Evolutionary conservation across 2,797 vertebrate species (phyloP).

Genomic region (Phrynocephalus forsythii): DNA sequence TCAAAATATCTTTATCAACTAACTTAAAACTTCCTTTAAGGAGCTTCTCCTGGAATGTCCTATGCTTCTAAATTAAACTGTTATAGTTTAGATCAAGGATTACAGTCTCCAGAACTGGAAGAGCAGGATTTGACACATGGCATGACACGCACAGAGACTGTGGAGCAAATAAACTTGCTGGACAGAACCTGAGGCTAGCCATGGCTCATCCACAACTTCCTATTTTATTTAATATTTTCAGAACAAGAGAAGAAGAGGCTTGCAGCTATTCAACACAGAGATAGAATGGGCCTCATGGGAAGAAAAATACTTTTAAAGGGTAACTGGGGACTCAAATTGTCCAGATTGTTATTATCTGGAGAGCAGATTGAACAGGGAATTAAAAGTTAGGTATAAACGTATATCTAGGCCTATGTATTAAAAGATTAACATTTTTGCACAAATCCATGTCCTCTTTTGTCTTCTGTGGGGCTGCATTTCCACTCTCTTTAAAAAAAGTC

Average conservation of each 20-base stretch:
- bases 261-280: constrained; percentile 43
- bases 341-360: no score
- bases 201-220: neutral
- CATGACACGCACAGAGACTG: constrained; percentile 55
- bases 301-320: constrained; percentile 46
- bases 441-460: no score
- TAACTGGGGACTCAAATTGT: no score
- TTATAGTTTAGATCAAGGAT: constrained; percentile 53
- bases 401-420: no score
- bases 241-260: neutral
- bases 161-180: constrained; percentile 51
- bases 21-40: constrained; percentile 60
- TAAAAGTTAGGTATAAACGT: no score
- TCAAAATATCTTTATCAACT: constrained; percentile 37
- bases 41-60: constrained; percentile 40
- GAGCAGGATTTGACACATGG: constrained; percentile 53
- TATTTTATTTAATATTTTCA: constrained; percentile 28
- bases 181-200: constrained; percentile 42
- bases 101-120: constrained; percentile 49
- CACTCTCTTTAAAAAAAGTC: no score
- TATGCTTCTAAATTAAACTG: constrained; percentile 31
- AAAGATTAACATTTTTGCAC: no score
- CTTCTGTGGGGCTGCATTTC: no score
- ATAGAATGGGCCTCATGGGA: constrained; percentile 37
- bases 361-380: no score